Base-by-base conservation (phyloP, 2,797 vertebrate species). In the Falco peregrinus region DNA sequence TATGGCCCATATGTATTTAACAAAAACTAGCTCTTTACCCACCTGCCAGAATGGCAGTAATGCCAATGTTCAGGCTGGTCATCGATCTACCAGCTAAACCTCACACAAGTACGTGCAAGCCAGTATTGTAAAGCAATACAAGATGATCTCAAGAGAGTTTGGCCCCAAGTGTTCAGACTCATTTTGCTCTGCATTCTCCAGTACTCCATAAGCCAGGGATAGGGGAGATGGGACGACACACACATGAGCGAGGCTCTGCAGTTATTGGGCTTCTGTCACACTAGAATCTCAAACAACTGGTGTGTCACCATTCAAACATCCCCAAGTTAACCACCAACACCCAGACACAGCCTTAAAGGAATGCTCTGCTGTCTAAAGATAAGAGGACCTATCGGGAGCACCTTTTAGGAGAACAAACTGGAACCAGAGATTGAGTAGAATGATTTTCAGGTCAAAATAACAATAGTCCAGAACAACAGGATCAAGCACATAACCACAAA, bases 161-260 rank as follows among this genome's bases (percentile, higher is more conserved):
- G 37, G 14, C 37, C 35, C 26, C 0, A 0, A 89, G 47, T 6
- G 16, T 41, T 87, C 8, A 43, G 14, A 37, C n/a, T 59, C 1
- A 0, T 82, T 94, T 70, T 83, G 56, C n/a, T 87, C 29, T 54
- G 37, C 17, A 3, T 53, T 80, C 64, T 85, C 24, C 61, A 64
- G 35, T 10, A 19, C 43, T 73, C 41, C 25, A 3, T 3, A 22
- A n/a, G 22, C 29, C 5, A 0, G 9, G 31, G 11, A 20, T 4
- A 20, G 5, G 9, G 31, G 3, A 12, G n/a, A 7, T 12, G n/a
- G 15, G n/a, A 16, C 10, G 1, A 3, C 10, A 13, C 5, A 3
- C 17, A 45, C 43, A 43, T 10, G 39, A 64, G 68, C 21, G 61
- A 70, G 39, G 48, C 26, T 39, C 35, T 4, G 3, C 7, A 39